Base-by-base conservation (phyloP, 1,140 invertebrate species). In the Lepidostoma basale region DNA sequence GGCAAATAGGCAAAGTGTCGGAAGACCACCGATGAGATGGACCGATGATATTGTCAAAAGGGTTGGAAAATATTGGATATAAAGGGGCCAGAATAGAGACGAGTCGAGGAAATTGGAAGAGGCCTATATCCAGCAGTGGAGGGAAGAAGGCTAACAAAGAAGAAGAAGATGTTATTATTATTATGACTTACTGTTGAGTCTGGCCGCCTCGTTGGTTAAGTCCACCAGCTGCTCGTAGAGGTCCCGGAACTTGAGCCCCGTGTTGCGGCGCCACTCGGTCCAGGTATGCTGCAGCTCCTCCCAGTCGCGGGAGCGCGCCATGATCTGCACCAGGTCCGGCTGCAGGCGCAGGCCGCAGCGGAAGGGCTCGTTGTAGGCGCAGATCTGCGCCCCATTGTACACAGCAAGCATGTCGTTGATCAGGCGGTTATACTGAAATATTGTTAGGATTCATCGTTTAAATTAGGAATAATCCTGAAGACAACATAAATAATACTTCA, bases 321-420 rank as follows among this genome's bases (percentile, higher is more conserved):
- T 88, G 56, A 88, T 85, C 70, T 81, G 80, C 73, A 86, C 86
- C 4, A 89, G 77, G 66, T 94, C 92, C 42, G 93, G 94, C 75
- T 96, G 92, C 1, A 96, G 80, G 44, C 88, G 85, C 0, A 95
- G 81, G 14, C 91, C 90, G 74, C 93, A 95, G 66, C 88, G 85
- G 75, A 92, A 90, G 0, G 91, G 91, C 74, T 94, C 89, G 75
- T 93, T 90, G 78, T 90, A 91, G 1, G 89, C 90, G 76, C 93
- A 95, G 52, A 95, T 89, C 39, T 89, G 90, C 1, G 93, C 93
- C n/a, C 86, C 88, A 74, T 94, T 94, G 81, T 94, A 96, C 12
- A 95, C 89, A 1, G 90, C 88, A 33, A 95, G 81, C 94, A 97
- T 96, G 72, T 94, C 90, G 75, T 94, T 93, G 64, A 93, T 89